Base-by-base conservation (phyloP, 92 coral and sea anemone genomes). In the Phymanthus crucifer region DNA sequence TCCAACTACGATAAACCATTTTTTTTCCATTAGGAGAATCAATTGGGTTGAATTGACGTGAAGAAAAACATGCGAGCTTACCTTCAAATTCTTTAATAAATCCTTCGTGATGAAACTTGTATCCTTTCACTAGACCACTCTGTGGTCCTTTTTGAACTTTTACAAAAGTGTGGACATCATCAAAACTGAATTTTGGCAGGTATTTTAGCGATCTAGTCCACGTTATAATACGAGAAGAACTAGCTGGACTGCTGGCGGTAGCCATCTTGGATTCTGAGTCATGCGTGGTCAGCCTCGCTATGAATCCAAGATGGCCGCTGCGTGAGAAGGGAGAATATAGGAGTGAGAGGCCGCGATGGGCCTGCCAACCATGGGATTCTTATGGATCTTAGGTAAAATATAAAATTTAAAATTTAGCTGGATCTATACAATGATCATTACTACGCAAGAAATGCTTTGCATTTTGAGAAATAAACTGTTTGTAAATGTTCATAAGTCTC, bases 71-170 rank as follows among this genome's bases (percentile, higher is more conserved):
- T 78, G 37, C 56, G 27, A 38, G 56, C 80, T 73, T 54, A 74
- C 86, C 80, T 82, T 82, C 72, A 73, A 73, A 82, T 64, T 82
- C 80, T 14, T 82, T 50, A 61, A 82, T 65, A 74, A 73, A 82
- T 74, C 86, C 80, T 66, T 82, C 80, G 57, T 35, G 36, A 79
- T 58, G 57, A 70, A 82, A 82, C 86, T 75, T 82, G 40, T 74
- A 82, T 74, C 86, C 86, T 74, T 82, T 82, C 46, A 40, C 75
- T 1, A 32, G 73, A 27, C 86, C 86, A 82, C 81, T 82, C 48
- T 74, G 66, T 13, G 75, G 75, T 46, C 80, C 73, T 82, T 82
- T 82, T 19, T 75, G 64, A 40, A 74, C 61, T 56, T 74, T 82
- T n/a, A 82, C 40, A 74, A 82, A 82, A 38, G 19, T 72, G 27